Percentiles rank a stretch among this genome's conserved stretches.
These are phyloP conservation scores for Saguinus midas DNA, from an alignment of 2,113 vertebrate genomes.

Conservation along the genomic window DNA sequence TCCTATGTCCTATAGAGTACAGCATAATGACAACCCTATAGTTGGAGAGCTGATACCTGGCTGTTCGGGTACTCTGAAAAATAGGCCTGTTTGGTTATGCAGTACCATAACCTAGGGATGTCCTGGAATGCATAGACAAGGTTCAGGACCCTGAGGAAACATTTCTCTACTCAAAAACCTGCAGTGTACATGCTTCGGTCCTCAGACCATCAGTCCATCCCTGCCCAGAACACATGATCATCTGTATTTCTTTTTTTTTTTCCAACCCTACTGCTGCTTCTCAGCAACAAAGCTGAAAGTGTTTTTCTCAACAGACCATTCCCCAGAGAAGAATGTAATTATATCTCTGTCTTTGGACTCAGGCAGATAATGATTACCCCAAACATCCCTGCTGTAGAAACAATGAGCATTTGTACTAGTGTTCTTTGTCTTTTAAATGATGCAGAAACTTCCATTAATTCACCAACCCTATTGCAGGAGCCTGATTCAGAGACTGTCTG, in stretches of 20 bases:
- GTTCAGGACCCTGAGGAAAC: not conserved
- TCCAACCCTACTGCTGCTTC: not conserved
- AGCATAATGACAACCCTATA: not conserved
- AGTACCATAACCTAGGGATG: not conserved
- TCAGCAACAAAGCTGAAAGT: not conserved
- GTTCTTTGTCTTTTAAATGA: constrained; percentile 29
- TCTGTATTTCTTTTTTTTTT: not conserved
- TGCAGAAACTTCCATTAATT: constrained; percentile 40
- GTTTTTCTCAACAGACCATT: constrained; percentile 41
- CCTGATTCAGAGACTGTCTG: not conserved
- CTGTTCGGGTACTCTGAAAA: not conserved
- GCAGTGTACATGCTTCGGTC: not conserved
- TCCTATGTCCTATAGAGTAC: not conserved
- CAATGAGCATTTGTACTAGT: not conserved
- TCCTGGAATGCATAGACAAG: not conserved
- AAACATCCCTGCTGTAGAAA: constrained; percentile 35
- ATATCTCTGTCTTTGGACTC: constrained; percentile 34
- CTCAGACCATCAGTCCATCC: not conserved
- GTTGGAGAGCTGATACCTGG: not conserved
- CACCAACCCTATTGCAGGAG: not conserved
- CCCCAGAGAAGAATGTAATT: constrained; percentile 40
- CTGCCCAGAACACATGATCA: not conserved
- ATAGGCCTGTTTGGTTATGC: not conserved
- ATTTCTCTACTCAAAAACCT: not conserved
- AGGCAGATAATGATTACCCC: not conserved